Evolutionary conservation across 2,797 vertebrate genomes (phyloP).

Genomic region (Fistularia commersonii): DNA sequence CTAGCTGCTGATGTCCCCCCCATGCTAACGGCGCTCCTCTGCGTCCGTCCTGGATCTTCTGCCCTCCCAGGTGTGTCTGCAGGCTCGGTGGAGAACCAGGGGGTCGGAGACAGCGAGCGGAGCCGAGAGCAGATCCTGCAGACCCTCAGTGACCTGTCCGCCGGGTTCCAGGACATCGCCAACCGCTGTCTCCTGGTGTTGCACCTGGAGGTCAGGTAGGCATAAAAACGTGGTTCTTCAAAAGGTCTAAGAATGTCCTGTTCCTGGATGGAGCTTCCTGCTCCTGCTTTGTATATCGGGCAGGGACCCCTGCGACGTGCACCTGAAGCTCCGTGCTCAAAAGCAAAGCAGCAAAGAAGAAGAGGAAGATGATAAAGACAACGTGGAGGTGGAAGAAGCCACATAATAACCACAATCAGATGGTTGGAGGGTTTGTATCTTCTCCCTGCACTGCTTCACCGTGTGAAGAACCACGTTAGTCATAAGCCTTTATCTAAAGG

Average conservation of each 20-base stretch:
- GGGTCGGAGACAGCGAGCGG: constrained; percentile 77
- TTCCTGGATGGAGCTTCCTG: constrained; percentile 1
- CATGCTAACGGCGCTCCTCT: neutral
- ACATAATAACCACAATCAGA: too few species aligned
- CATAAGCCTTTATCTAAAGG: too few species aligned
- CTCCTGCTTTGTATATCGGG: too few species aligned
- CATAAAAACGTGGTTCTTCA: neutral
- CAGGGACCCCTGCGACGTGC: too few species aligned
- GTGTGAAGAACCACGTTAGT: too few species aligned
- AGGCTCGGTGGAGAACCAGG: constrained; percentile 79
- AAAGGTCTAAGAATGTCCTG: too few species aligned
- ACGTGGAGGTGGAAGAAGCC: too few species aligned
- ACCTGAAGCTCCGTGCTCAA: too few species aligned
- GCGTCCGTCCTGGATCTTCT: constrained; percentile 1
- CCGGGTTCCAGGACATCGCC: constrained; percentile 91
- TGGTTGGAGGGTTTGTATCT: too few species aligned
- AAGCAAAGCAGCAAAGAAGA: too few species aligned
- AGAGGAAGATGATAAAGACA: too few species aligned
- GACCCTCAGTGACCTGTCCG: constrained; percentile 86
- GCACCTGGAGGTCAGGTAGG: constrained; percentile 95
- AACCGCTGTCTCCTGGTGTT: constrained; percentile 92
- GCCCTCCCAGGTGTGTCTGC: constrained; percentile 69
- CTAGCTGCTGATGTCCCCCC: neutral
- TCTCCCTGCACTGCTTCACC: too few species aligned
- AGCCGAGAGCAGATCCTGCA: constrained; percentile 92